Evolutionary conservation across 64 coral and sea anemone genomes (phyloP).

Genomic region (Stichodactyla mertensii): DNA sequence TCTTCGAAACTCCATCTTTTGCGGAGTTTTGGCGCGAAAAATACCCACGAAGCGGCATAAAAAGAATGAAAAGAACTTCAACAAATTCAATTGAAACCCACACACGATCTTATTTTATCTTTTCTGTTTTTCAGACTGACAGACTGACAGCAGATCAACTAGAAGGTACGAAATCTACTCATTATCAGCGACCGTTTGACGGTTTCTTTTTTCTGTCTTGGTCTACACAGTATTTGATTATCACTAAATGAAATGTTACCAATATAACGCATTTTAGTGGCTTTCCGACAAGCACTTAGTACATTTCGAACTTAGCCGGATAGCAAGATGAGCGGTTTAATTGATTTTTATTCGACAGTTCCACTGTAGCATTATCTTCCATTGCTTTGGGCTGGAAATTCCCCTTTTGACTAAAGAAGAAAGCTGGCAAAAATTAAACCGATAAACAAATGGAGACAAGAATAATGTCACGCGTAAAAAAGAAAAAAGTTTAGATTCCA

Average conservation of each 20-base stretch:
- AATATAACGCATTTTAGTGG: neutral
- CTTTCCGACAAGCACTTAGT: constrained; percentile 4
- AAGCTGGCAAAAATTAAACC: neutral
- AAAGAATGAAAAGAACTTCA: no score
- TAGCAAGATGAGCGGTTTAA: neutral
- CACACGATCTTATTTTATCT: neutral
- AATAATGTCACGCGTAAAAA: neutral
- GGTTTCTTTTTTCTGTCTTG: neutral
- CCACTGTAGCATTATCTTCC: neutral
- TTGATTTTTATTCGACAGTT: neutral
- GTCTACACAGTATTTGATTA: neutral
- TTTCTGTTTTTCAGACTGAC: neutral
- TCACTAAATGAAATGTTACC: neutral
- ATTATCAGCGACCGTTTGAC: neutral
- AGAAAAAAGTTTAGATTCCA: neutral
- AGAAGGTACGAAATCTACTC: neutral
- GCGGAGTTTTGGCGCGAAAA: no score
- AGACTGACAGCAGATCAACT: constrained; percentile 7
- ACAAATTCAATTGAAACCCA: neutral
- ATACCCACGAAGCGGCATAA: no score
- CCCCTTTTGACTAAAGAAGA: neutral
- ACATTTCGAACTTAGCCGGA: neutral
- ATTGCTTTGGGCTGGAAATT: neutral
- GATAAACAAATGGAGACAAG: neutral
- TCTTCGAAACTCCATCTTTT: no score